A percentile compares a stretch with the other conserved stretches of the same genome.
These are phyloP conservation scores for Rhadinocentrus ornatus DNA, from an alignment of 2,797 vertebrate species.

Conservation along the genomic window DNA sequence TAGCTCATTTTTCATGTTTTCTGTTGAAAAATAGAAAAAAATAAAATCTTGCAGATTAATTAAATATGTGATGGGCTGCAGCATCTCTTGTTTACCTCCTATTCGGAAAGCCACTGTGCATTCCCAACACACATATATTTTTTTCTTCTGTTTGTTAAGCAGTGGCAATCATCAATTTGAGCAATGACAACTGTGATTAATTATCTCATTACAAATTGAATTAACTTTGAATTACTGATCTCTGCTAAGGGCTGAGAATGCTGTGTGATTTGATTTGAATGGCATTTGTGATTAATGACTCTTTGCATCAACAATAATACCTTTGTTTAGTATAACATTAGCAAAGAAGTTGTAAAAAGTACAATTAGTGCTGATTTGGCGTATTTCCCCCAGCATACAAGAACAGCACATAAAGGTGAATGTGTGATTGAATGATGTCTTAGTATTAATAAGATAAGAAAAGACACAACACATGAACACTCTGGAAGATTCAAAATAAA, in stretches of 20 bases:
- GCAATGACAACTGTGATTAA: slow-evolving; percentile 78
- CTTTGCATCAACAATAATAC: slow-evolving; percentile 41
- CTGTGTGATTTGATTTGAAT: slow-evolving; percentile 60
- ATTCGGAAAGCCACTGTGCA: slow-evolving; percentile 21
- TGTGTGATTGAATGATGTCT: slow-evolving; percentile 20
- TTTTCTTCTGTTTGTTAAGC: slow-evolving; percentile 60
- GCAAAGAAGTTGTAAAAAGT: slow-evolving; percentile 26
- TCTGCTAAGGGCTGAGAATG: slow-evolving; percentile 64
- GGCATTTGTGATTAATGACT: slow-evolving; percentile 69
- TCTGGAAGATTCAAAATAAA: slow-evolving; percentile 26
- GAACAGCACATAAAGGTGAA: slow-evolving; percentile 11
- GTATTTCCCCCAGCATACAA: slow-evolving; percentile 8
- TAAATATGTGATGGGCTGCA: slow-evolving; percentile 51
- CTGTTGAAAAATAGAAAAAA: slow-evolving; percentile 40
- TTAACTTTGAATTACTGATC: no score
- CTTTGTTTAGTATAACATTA: slow-evolving; percentile 54
- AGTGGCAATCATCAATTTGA: slow-evolving; percentile 72
- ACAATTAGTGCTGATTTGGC: slow-evolving; percentile 34
- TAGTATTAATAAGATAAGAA: not conserved
- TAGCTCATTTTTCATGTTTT: slow-evolving; percentile 71
- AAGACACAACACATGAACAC: not conserved
- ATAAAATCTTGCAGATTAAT: slow-evolving; percentile 35
- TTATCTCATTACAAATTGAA: slow-evolving; percentile 78
- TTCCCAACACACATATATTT: slow-evolving; percentile 19
- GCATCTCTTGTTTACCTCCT: slow-evolving; percentile 44